phyloP scores from a whole-genome alignment of 2,797 vertebrate species.

The Sebastes taczanowskii region DNA sequence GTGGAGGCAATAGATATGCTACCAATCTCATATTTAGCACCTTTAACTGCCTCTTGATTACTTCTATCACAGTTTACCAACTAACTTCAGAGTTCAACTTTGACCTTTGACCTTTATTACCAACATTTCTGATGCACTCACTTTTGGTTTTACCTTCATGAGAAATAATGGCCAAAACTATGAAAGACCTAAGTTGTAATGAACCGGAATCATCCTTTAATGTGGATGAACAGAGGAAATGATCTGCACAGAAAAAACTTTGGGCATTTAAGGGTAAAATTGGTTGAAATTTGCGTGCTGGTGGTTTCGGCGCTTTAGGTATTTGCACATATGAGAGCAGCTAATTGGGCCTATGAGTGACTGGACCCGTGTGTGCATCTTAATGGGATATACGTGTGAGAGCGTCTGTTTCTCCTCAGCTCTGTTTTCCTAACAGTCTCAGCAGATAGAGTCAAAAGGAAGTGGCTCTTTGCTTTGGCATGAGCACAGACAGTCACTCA shows the following conservation, averaged over 20 bases:
- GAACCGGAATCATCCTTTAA: slow-evolving; percentile 5
- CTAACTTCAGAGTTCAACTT: background rate
- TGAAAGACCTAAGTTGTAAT: background rate
- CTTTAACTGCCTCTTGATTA: background rate
- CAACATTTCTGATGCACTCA: background rate
- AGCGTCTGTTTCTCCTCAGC: slow-evolving; percentile 56
- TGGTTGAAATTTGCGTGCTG: background rate
- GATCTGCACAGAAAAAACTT: background rate
- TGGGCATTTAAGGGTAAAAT: slow-evolving; percentile 2
- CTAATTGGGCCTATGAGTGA: slow-evolving; percentile 32
- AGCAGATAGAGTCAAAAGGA: slow-evolving; percentile 62
- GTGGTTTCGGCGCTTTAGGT: background rate
- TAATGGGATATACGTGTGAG: slow-evolving; percentile 43
- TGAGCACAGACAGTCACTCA: slow-evolving; percentile 67
- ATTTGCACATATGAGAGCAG: slow-evolving; percentile 20
- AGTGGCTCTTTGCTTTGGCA: slow-evolving; percentile 77
- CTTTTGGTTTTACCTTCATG: background rate
- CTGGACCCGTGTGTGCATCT: slow-evolving; percentile 31
- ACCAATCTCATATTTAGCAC: too few species aligned
- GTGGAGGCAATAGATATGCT: too few species aligned
- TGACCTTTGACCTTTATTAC: background rate
- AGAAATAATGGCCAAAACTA: background rate
- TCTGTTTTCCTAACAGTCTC: slow-evolving; percentile 63
- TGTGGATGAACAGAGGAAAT: slow-evolving; percentile 4
- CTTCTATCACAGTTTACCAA: background rate